These are phyloP conservation scores for Fistularia commersonii DNA, from an alignment of 2,797 vertebrate genomes.

Conservation along the genomic window DNA sequence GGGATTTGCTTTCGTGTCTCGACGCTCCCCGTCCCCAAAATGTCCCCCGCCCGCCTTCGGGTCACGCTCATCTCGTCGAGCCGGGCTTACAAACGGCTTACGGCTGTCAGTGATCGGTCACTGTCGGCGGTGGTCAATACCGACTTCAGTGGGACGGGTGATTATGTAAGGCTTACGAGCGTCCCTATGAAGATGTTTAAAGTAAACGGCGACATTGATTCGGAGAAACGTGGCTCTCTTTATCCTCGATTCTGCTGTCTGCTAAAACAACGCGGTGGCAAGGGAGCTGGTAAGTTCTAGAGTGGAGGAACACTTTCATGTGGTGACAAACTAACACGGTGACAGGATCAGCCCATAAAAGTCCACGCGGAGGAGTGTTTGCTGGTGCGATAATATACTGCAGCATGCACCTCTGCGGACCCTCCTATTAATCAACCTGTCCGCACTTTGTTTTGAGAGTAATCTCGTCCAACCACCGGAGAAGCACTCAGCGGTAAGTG, in stretches of 20 bases:
- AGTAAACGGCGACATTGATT: neutral
- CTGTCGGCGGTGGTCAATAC: slow-evolving; percentile 1
- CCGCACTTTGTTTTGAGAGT: slow-evolving; percentile 81
- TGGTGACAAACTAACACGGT: slow-evolving; percentile 70
- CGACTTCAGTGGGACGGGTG: neutral
- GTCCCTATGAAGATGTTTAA: neutral
- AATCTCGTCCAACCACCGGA: slow-evolving; percentile 76
- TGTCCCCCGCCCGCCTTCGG: too few species aligned
- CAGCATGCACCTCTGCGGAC: slow-evolving; percentile 67
- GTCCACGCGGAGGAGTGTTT: slow-evolving; percentile 65
- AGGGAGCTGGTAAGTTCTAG: slow-evolving; percentile 68
- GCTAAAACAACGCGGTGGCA: slow-evolving; percentile 63
- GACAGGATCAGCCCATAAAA: slow-evolving; percentile 74
- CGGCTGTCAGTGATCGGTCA: neutral
- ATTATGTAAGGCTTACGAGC: slow-evolving; percentile 4
- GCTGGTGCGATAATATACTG: slow-evolving; percentile 77
- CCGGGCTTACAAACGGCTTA: too few species aligned
- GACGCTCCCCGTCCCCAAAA: too few species aligned
- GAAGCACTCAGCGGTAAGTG: slow-evolving; percentile 79
- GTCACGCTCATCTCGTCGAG: too few species aligned
- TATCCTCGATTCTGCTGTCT: slow-evolving; percentile 5
- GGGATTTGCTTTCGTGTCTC: too few species aligned
- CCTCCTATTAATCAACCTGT: slow-evolving; percentile 82
- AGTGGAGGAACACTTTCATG: slow-evolving; percentile 59
- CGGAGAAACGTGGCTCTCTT: neutral